A percentile compares a stretch with the other conserved stretches of the same genome.
Evolutionary conservation across 2,113 vertebrate species (phyloP).

Genomic region (Cryptotis parvus): DNA sequence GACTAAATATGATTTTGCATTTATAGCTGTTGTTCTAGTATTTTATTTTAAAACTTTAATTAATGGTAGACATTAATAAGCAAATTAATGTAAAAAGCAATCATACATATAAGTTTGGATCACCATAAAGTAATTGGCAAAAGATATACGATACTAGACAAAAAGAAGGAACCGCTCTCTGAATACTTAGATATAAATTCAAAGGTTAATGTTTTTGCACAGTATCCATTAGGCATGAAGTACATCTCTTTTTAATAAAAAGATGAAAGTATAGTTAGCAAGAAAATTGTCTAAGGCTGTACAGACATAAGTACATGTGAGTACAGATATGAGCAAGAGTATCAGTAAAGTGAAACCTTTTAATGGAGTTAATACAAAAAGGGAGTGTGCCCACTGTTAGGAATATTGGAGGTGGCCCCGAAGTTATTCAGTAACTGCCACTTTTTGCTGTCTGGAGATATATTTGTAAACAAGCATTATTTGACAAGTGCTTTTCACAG

Average conservation of each 20-base stretch:
- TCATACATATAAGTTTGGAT: not conserved
- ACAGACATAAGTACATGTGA: not conserved
- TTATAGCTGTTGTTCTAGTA: not conserved
- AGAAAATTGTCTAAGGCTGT: not conserved
- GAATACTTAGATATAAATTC: slow-evolving; percentile 7
- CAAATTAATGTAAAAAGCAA: slow-evolving; percentile 1
- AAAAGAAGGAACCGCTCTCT: not conserved
- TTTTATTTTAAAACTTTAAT: slow-evolving; percentile 27
- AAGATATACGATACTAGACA: not conserved
- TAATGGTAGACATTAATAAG: slow-evolving; percentile 6
- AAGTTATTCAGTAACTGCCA: slow-evolving; percentile 74
- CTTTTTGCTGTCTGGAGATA: slow-evolving; percentile 79
- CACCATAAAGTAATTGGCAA: not conserved
- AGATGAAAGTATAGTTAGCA: not conserved
- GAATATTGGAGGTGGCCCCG: slow-evolving; percentile 71
- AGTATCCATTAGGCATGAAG: not conserved
- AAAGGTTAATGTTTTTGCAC: not conserved
- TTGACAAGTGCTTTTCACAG: slow-evolving; percentile 85
- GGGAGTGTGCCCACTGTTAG: slow-evolving; percentile 48
- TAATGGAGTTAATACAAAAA: slow-evolving; percentile 61
- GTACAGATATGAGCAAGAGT: not conserved
- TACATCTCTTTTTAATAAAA: not conserved
- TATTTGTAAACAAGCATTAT: slow-evolving; percentile 88
- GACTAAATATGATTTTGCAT: not conserved
- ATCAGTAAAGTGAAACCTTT: slow-evolving; percentile 62